Evolutionary conservation across 1,140 invertebrate species (phyloP), one percentile per base, ranked within the genome.

Genomic region (Ericerus pela): DNA sequence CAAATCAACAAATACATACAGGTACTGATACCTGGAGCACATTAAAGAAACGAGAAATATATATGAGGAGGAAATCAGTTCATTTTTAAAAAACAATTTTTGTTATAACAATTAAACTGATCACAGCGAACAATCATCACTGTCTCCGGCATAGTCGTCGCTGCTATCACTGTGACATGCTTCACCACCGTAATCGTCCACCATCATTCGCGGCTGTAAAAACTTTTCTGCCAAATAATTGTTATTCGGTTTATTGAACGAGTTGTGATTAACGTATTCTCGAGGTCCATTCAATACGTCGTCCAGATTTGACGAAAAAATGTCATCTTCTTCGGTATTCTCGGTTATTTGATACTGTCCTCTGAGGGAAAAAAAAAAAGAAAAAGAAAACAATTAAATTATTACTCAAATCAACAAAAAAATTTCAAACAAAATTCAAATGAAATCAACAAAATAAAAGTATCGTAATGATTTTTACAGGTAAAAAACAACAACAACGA

Each of bases 291-390:
- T 58, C 37, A 77, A 70, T 54, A 76, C 71, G n/a, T 75, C 73
- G 64, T 80, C 78, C 59, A 80, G 60, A 62, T 79, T 77, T 24
- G 76, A 76, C 33, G 77, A 78, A 22, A 80, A 66, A 56, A 76
- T 72, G 60, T 80, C 78, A 53, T 79, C 77, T 56, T 77, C 76
- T 28, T 63, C 60, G 55, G 64, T 59, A 64, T 30, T 72, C 16
- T 47, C 41, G 41, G 10, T 47, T 2, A 47, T 16, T 18, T 24
- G 41, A 22, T 47, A 47, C 26, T 47, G 41, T 2, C 41, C 41
- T 47, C 41, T 47, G 41, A 20, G 36, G 20, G 20, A 38, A 14
- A 38, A 3, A 38, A n/a, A 18, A 38, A 38, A 38, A 38, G 20
- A 38, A 38, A 14, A n/a, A 38, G 36, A 38, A 6, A 38, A 4